Percentiles rank a stretch among this genome's conserved stretches.
Evolutionary conservation across 2,113 vertebrate species (phyloP).

Genomic region (Scolopax mira): DNA sequence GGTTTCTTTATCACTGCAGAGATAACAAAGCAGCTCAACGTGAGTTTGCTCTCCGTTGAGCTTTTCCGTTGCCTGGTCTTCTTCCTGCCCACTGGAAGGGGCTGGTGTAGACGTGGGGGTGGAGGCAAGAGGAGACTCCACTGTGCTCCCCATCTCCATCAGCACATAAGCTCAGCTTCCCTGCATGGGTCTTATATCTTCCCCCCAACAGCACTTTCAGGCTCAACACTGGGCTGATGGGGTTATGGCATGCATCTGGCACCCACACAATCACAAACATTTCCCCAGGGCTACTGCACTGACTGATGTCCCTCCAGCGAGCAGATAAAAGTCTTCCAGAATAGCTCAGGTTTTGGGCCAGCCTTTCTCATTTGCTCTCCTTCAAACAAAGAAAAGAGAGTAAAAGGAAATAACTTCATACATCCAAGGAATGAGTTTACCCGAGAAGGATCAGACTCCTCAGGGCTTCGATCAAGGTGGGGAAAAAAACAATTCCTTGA

Average conservation of each 20-base stretch:
- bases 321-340: conserved; percentile 7
- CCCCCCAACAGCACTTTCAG: not conserved
- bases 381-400: not conserved
- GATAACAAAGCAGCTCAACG: not conserved
- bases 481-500: not conserved
- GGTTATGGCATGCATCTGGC: not conserved
- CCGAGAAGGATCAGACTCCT: not conserved
- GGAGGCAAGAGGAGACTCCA: not conserved
- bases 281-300: not conserved
- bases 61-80: not conserved
- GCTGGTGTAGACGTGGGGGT: not conserved
- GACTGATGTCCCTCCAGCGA: not conserved
- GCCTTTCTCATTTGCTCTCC: not conserved
- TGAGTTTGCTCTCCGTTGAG: not conserved
- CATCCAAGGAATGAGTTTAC: not conserved
- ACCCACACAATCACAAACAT: not conserved
- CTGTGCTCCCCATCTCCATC: not conserved
- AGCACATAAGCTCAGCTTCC: not conserved
- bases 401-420: conserved; percentile 13
- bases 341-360: not conserved
- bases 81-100: not conserved
- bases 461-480: not conserved
- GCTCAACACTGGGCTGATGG: not conserved
- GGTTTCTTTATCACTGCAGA: not conserved
- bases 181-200: not conserved